Conservation (phyloP, 2,113 vertebrate species). For the Turnix velox region DNA sequence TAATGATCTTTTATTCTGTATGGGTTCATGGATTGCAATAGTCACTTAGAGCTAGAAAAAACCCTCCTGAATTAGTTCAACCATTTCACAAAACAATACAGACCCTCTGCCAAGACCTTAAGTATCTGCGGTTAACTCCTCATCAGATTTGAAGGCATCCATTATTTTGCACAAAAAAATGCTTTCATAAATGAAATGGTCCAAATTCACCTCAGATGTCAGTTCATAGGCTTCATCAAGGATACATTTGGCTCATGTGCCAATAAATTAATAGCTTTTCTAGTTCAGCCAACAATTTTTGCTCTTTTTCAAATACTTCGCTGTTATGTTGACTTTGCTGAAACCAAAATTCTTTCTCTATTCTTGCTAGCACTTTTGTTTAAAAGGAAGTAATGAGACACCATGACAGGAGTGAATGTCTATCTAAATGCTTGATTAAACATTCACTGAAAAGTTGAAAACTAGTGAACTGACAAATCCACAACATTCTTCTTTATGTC, state of each 20-base stretch:
- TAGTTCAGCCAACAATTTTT: constrained; percentile 3
- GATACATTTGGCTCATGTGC: neutral
- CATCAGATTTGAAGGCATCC: neutral
- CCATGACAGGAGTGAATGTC: neutral
- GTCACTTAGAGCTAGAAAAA: neutral
- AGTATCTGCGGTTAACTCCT: constrained; percentile 37
- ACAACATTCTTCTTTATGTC: neutral
- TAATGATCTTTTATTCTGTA: neutral
- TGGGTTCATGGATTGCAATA: neutral
- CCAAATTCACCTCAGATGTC: constrained; percentile 18
- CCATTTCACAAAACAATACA: constrained; percentile 3
- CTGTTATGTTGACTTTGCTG: neutral
- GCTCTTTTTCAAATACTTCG: neutral
- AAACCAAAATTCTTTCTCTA: neutral
- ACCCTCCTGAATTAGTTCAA: neutral
- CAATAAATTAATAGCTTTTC: constrained; percentile 47
- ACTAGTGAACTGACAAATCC: neutral
- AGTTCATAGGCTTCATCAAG: neutral
- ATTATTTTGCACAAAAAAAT: neutral
- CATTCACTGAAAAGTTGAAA: neutral
- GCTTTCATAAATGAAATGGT: neutral
- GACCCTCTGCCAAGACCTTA: constrained; percentile 11
- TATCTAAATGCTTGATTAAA: neutral
- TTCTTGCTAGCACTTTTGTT: neutral
- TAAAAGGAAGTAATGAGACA: neutral